Percentiles rank a stretch among this genome's conserved stretches.
phyloP scores from a whole-genome alignment of 2,888 invertebrate genomes.

The Morinoia aosen region DNA sequence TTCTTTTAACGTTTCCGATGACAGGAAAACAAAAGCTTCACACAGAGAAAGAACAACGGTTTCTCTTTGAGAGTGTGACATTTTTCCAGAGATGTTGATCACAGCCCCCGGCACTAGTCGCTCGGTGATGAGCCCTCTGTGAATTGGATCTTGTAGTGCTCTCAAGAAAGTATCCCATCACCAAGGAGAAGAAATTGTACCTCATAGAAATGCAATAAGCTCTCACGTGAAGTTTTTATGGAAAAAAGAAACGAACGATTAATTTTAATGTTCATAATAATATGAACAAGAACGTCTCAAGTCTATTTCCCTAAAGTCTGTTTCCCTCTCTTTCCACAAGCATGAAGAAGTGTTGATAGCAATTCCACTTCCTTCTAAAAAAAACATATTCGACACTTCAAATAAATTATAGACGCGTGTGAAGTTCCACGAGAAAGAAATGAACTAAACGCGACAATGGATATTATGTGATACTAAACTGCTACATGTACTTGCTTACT shows the following conservation, averaged over 20 bases:
- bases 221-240: background rate
- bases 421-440: background rate
- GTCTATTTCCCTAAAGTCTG: too few relatives aligned
- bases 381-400: too few relatives aligned
- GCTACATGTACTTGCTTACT: background rate
- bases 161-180: background rate
- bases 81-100: conserved; percentile 23
- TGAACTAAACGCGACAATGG: background rate
- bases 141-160: background rate
- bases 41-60: background rate
- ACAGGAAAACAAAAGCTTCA: conserved; percentile 34
- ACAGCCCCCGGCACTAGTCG: background rate
- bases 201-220: background rate
- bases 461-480: background rate
- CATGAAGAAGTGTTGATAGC: too few relatives aligned
- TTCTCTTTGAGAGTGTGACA: conserved; percentile 43
- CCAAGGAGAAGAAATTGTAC: background rate
- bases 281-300: too few relatives aligned
- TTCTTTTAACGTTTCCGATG: background rate
- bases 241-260: too few relatives aligned
- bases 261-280: too few relatives aligned
- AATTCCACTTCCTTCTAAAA: too few relatives aligned
- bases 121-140: background rate
- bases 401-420: too few relatives aligned
- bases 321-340: too few relatives aligned